These are phyloP conservation scores for Limnothrissa miodon DNA, from an alignment of 2,113 vertebrate genomes.

Conservation along the genomic window DNA sequence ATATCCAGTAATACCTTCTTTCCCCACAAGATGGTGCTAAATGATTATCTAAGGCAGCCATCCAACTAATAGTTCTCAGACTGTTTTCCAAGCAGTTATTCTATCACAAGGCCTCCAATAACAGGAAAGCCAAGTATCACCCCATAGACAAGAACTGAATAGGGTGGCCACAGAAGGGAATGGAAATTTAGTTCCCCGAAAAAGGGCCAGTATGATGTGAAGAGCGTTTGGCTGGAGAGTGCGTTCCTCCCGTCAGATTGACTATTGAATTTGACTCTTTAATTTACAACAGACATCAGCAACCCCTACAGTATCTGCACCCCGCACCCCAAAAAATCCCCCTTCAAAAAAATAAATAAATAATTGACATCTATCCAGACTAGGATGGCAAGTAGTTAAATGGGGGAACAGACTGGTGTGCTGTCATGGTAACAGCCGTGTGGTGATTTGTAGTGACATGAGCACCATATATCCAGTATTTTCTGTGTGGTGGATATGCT, in stretches of 20 bases:
- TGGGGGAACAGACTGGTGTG: conserved; percentile 35
- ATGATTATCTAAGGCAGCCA: conserved; percentile 17
- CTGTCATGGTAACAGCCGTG: conserved; percentile 51
- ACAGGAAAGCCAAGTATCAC: conserved; percentile 23
- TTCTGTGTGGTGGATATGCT: conserved; percentile 55
- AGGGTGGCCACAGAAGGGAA: conserved; percentile 25
- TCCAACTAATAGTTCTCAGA: neutral
- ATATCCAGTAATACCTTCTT: conserved; percentile 44
- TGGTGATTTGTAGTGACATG: conserved; percentile 61
- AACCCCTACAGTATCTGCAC: neutral
- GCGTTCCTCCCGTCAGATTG: conserved; percentile 6
- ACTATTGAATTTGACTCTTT: conserved; percentile 39
- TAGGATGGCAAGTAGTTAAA: conserved; percentile 50
- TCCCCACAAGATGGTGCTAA: conserved; percentile 56
- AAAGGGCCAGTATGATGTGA: conserved; percentile 19
- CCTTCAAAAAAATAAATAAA: neutral
- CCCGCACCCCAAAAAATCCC: neutral
- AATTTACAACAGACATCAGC: conserved; percentile 57
- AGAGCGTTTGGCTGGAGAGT: conserved; percentile 11
- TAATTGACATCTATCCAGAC: conserved; percentile 30
- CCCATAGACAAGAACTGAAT: conserved; percentile 29
- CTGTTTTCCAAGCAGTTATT: conserved; percentile 5
- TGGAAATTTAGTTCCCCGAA: conserved; percentile 22
- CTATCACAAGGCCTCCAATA: conserved; percentile 29
- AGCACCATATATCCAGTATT: conserved; percentile 61